Conservation (phyloP, 1,140 invertebrate species). For the Leptinotarsa defecta region DNA sequence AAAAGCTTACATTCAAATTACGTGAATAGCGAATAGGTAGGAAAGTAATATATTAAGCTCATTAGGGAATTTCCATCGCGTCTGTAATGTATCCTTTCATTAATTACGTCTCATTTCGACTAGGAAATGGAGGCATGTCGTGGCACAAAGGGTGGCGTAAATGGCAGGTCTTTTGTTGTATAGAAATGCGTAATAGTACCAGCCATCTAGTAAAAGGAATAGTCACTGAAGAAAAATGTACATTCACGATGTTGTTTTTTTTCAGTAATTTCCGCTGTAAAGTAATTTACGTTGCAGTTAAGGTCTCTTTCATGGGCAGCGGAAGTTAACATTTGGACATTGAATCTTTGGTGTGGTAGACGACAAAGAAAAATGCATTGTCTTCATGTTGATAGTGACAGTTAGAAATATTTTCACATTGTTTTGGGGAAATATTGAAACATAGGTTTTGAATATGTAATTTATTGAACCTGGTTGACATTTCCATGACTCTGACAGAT, state of each 20-base stretch:
- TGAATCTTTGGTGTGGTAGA: too few relatives aligned
- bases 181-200: conserved; percentile 6
- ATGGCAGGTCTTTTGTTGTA: conserved; percentile 3
- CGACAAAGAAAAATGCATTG: too few relatives aligned
- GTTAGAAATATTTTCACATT: too few relatives aligned
- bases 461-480: too few relatives aligned
- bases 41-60: conserved; percentile 6
- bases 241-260: neutral
- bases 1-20: neutral
- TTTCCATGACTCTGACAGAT: too few relatives aligned
- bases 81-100: neutral
- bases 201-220: neutral
- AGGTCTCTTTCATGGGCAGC: neutral
- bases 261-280: neutral
- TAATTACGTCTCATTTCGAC: neutral
- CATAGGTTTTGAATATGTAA: too few relatives aligned
- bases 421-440: too few relatives aligned
- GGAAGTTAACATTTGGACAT: too few relatives aligned
- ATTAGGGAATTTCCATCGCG: neutral
- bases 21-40: neutral
- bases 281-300: neutral
- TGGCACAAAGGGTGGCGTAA: neutral
- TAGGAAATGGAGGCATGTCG: conserved; percentile 1
- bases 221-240: conserved; percentile 6
- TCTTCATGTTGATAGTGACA: too few relatives aligned